Conservation (phyloP, 2,888 invertebrate species). For the Adelphocoris suturalis region DNA sequence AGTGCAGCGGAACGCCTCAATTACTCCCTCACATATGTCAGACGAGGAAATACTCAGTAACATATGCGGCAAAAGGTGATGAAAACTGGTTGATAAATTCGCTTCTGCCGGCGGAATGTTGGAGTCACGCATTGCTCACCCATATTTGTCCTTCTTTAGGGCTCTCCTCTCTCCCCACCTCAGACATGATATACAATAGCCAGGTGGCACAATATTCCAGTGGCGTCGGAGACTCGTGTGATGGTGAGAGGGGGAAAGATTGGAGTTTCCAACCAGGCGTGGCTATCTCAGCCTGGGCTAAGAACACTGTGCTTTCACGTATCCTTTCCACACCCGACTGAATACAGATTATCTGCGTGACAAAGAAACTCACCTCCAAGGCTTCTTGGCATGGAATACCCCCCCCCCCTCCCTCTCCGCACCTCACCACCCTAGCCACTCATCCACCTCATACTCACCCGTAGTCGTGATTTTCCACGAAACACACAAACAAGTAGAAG, state of each 20-base stretch:
- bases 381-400: conserved; percentile 17
- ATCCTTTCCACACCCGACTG: conserved; percentile 45
- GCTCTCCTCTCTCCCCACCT: background rate
- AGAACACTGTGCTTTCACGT: conserved; percentile 47
- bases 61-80: conserved; percentile 16
- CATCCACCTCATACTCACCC: background rate
- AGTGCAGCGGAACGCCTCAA: background rate
- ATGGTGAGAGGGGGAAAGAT: background rate
- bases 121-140: conserved; percentile 30
- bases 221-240: conserved; percentile 15
- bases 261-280: conserved; percentile 40
- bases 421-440: background rate
- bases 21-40: background rate
- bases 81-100: conserved; percentile 27
- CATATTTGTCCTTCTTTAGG: conserved; percentile 34
- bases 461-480: background rate
- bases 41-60: background rate
- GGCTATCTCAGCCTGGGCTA: conserved; percentile 38
- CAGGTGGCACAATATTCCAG: conserved; percentile 38
- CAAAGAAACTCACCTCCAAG: conserved; percentile 43
- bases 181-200: conserved; percentile 36
- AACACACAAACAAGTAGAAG: background rate
- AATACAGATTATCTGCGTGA: conserved; percentile 50
- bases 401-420: background rate
- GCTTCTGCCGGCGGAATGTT: background rate